Evolutionary conservation across 2,113 vertebrate genomes (phyloP).

Genomic region (Labeo catla): DNA sequence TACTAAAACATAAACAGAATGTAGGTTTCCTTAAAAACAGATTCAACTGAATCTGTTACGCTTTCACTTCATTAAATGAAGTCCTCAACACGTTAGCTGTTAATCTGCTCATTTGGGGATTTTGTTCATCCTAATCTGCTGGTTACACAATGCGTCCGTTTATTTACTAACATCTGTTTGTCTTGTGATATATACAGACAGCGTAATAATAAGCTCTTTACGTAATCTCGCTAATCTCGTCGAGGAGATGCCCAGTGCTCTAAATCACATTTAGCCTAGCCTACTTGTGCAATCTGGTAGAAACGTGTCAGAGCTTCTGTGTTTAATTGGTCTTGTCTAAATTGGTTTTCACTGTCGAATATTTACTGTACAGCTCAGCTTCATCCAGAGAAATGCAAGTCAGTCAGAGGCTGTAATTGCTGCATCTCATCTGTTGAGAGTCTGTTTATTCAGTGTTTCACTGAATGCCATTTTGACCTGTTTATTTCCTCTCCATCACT

Average conservation of each 20-base stretch:
- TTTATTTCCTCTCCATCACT: background rate
- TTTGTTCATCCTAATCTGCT: constrained; percentile 15
- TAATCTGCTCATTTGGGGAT: background rate
- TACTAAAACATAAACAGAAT: background rate
- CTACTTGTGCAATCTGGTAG: background rate
- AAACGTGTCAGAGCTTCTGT: background rate
- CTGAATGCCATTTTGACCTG: background rate
- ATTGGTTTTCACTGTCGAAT: background rate
- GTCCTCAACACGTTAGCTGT: background rate
- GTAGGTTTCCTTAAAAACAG: background rate
- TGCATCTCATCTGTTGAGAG: too few relatives aligned
- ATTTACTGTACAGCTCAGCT: background rate
- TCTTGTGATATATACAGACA: background rate
- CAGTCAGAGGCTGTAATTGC: background rate
- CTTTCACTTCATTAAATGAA: too few relatives aligned
- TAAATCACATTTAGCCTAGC: constrained; percentile 7
- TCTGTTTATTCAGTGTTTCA: background rate
- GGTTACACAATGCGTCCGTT: background rate
- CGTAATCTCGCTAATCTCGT: constrained; percentile 5
- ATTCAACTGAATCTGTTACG: too few relatives aligned
- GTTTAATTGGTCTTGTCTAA: background rate
- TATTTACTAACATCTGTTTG: background rate
- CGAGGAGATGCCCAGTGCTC: background rate
- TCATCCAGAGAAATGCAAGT: background rate
- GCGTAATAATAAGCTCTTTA: constrained; percentile 33